Base-by-base conservation (phyloP, 1,140 invertebrate genomes). In the Achatina immaculata region DNA sequence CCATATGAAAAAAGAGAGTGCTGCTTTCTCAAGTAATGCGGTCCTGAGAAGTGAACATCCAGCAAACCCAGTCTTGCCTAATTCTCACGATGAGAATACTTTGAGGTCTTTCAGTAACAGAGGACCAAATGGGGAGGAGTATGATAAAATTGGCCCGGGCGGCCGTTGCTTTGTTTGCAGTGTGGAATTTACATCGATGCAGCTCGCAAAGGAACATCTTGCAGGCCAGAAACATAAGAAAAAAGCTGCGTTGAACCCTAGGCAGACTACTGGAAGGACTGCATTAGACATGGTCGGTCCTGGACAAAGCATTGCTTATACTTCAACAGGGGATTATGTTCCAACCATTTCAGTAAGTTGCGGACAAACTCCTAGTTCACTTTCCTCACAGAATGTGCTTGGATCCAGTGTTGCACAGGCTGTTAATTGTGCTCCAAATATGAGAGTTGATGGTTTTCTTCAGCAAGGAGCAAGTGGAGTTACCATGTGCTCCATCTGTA, bases 401-500 rank as follows among this genome's bases (percentile, higher is more conserved):
- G n/a, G n/a, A n/a, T n/a, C n/a, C n/a, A n/a, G n/a, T n/a, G n/a
- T n/a, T n/a, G n/a, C n/a, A n/a, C n/a, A n/a, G 1, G 11, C 36
- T 48, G 28, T 4, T n/a, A 34, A 34, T 28, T 7, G n/a, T 31
- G 3, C 28, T 28, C 9, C 28, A 9, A 19, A 14, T 34, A 62
- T 1, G 7, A 31, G 6, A 31, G n/a, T 16, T 43, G 43, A 48
- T 34, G 7, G 2, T 9, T 6, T 28, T 31, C 14, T 45, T 0
- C 2, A 4, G 24, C 42, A 9, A 40, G 68, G 21, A 21, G 28
- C 19, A 28, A n/a, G 34, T 21, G 51, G 69, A 9, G 68, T 83
- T 0, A 75, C 83, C 51, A 83, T 72, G 81, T 89, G 88, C 77
- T 55, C 82, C 28, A 80, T 87, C 36, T 89, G 88, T 82, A 78